These are phyloP conservation scores for Subacronicta megacephala DNA, from an alignment of 2,888 invertebrate genomes.

Conservation along the genomic window DNA sequence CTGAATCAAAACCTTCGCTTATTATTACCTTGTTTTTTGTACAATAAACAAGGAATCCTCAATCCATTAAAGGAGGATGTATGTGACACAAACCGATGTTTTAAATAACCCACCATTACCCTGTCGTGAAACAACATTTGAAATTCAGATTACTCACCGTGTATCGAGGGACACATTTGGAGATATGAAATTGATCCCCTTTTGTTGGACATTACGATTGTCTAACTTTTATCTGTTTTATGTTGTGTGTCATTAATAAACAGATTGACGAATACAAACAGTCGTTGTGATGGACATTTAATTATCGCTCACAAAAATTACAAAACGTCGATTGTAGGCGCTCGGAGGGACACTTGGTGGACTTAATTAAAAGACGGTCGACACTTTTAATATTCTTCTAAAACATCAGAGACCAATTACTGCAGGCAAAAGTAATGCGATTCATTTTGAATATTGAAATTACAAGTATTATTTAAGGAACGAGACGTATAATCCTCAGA, in stretches of 20 bases:
- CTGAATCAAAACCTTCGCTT: slow-evolving; percentile 67
- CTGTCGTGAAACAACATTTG: slow-evolving; percentile 41
- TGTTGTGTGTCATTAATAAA: slow-evolving; percentile 9
- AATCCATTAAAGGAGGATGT: slow-evolving; percentile 55
- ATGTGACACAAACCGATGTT: slow-evolving; percentile 39
- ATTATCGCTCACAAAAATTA: slow-evolving; percentile 26
- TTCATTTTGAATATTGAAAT: slow-evolving; percentile 58
- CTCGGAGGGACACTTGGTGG: slow-evolving; percentile 26
- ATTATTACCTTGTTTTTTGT: slow-evolving; percentile 70
- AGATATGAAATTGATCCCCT: slow-evolving; percentile 34
- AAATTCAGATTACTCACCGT: slow-evolving; percentile 49
- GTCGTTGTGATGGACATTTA: slow-evolving; percentile 15
- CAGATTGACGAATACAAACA: slow-evolving; percentile 2
- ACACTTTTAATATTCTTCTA: slow-evolving; percentile 48
- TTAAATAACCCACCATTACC: slow-evolving; percentile 25
- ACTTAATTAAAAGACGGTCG: slow-evolving; percentile 50
- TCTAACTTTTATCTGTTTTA: slow-evolving; percentile 29
- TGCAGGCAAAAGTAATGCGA: slow-evolving; percentile 50
- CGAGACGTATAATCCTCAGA: slow-evolving; percentile 65
- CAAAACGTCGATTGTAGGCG: slow-evolving; percentile 18
- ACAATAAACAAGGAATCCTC: slow-evolving; percentile 58
- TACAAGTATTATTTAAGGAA: slow-evolving; percentile 63
- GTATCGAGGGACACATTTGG: slow-evolving; percentile 31
- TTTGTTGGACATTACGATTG: slow-evolving; percentile 25
- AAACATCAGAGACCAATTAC: slow-evolving; percentile 53